A percentile compares a stretch with the other conserved stretches of the same genome.
Evolutionary conservation across 2,888 invertebrate genomes (phyloP).

Genomic region (Yponomeuta evonymella): DNA sequence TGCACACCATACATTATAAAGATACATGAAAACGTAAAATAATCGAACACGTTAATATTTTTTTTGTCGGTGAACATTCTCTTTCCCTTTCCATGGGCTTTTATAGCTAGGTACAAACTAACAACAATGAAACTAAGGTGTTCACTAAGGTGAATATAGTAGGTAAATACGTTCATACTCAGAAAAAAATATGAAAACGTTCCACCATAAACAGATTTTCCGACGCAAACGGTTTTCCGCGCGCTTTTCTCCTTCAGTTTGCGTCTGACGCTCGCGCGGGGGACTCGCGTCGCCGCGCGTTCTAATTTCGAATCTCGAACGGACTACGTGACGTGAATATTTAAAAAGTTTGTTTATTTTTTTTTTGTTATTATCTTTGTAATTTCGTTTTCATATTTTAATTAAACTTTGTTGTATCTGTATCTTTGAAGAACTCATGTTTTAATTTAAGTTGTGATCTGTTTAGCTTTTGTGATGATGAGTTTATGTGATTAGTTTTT

Average conservation of each 20-base stretch:
- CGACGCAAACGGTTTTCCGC: slow-evolving; percentile 17
- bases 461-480: slow-evolving; percentile 32
- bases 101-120: no score
- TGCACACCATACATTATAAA: no score
- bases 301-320: slow-evolving; percentile 30
- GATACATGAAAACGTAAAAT: no score
- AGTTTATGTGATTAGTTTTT: slow-evolving; percentile 21
- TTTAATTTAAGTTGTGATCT: slow-evolving; percentile 23
- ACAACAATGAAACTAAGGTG: no score
- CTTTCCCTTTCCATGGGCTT: no score
- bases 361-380: not conserved
- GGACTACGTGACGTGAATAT: slow-evolving; percentile 18
- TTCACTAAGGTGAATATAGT: no score
- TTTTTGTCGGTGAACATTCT: no score
- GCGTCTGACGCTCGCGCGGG: slow-evolving; percentile 26
- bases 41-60: no score
- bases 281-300: slow-evolving; percentile 29
- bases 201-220: slow-evolving; percentile 8
- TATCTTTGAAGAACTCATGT: slow-evolving; percentile 14
- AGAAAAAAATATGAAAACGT: not conserved
- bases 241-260: slow-evolving; percentile 28
- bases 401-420: slow-evolving; percentile 21
- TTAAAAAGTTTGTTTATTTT: slow-evolving; percentile 6
- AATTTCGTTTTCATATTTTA: slow-evolving; percentile 21
- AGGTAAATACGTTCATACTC: not conserved